These are phyloP conservation scores for Trachelipus rathkii DNA, from an alignment of 1,140 invertebrate species.

Conservation along the genomic window DNA sequence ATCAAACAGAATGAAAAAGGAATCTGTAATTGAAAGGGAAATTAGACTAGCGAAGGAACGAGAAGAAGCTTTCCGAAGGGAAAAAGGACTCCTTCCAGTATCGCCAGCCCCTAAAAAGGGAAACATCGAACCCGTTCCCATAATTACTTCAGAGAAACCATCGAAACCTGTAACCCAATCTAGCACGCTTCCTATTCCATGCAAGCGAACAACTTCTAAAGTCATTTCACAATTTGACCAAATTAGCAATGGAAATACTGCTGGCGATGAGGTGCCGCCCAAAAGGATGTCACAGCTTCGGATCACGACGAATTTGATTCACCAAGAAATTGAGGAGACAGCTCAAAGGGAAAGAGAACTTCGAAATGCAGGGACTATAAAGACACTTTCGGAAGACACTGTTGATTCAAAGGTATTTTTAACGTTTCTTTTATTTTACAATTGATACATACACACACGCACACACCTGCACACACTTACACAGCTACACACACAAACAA, in stretches of 20 bases:
- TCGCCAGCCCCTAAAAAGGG: neutral
- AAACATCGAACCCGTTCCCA: neutral
- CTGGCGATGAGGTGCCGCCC: neutral
- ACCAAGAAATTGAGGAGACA: slow-evolving; percentile 54
- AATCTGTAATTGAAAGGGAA: slow-evolving; percentile 59
- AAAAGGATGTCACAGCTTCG: slow-evolving; percentile 48
- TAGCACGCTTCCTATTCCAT: neutral
- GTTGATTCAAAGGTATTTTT: slow-evolving; percentile 49
- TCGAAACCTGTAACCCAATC: slow-evolving; percentile 7
- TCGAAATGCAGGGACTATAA: slow-evolving; percentile 49
- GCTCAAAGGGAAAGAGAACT: slow-evolving; percentile 52
- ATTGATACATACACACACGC: slow-evolving; percentile 1
- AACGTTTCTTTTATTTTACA: neutral
- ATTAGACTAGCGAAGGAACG: slow-evolving; percentile 56
- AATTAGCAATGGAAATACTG: neutral
- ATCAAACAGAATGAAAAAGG: slow-evolving; percentile 51
- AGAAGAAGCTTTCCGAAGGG: slow-evolving; percentile 55
- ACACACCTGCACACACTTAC: too few species aligned
- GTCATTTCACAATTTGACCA: neutral
- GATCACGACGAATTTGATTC: slow-evolving; percentile 52
- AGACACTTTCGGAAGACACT: slow-evolving; percentile 51
- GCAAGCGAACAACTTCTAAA: neutral
- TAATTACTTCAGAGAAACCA: neutral
- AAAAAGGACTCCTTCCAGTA: slow-evolving; percentile 47
- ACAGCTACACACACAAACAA: too few species aligned